A percentile compares a stretch with the other conserved stretches of the same genome.
These are phyloP conservation scores for Cinclus mexicanus DNA, from an alignment of 2,113 vertebrate genomes.

Conservation along the genomic window DNA sequence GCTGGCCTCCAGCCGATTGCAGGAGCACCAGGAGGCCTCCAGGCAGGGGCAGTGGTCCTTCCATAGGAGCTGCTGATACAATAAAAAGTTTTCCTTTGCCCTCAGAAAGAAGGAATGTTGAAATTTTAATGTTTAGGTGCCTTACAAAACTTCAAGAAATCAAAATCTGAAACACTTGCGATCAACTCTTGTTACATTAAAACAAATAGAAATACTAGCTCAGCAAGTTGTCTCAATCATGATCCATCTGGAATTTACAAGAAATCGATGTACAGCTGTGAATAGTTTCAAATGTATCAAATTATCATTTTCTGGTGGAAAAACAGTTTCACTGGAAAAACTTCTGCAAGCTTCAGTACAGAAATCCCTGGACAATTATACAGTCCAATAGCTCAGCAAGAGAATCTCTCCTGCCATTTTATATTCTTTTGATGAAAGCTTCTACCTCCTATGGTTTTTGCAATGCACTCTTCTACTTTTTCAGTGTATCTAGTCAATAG, in stretches of 20 bases:
- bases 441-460: slow-evolving; percentile 21
- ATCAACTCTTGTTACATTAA: background rate
- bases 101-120: background rate
- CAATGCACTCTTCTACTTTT: slow-evolving; percentile 25
- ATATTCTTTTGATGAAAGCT: slow-evolving; percentile 59
- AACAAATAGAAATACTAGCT: background rate
- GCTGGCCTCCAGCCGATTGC: background rate
- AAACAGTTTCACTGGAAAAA: slow-evolving; percentile 34
- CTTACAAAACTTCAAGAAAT: background rate
- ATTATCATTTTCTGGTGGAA: slow-evolving; percentile 42
- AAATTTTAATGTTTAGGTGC: background rate
- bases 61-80: background rate
- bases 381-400: slow-evolving; percentile 46
- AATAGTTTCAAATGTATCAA: slow-evolving; percentile 42
- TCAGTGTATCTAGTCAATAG: slow-evolving; percentile 11
- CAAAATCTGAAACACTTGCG: background rate
- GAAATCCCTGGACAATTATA: slow-evolving; percentile 32
- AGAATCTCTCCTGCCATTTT: slow-evolving; percentile 17
- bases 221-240: slow-evolving; percentile 32
- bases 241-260: slow-evolving; percentile 16
- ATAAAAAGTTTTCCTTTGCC: background rate
- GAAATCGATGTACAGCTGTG: slow-evolving; percentile 3
- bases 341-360: slow-evolving; percentile 13
- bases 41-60: background rate
- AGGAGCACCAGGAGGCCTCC: background rate